phyloP scores from a whole-genome alignment of 2,797 vertebrate genomes.

The Echeneis naucrates region DNA sequence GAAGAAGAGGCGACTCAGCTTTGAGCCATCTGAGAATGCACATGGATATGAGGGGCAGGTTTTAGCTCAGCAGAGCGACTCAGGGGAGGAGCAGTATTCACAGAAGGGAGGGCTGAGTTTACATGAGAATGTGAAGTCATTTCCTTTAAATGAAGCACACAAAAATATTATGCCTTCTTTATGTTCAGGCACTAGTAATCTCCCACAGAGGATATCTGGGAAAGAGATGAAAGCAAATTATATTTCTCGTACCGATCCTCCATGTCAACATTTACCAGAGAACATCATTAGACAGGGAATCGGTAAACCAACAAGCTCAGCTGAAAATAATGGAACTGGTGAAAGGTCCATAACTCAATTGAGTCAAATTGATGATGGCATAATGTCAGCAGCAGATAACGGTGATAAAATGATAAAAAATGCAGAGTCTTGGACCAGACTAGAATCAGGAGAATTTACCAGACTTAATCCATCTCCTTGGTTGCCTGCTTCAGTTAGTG shows the following conservation, averaged over 20 bases:
- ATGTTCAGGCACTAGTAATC: constrained; percentile 26
- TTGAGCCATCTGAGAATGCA: constrained; percentile 58
- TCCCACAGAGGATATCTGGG: constrained; percentile 23
- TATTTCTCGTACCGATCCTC: neutral
- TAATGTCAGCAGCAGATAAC: constrained; percentile 8
- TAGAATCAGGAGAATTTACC: constrained; percentile 29
- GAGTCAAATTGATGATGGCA: constrained; percentile 32
- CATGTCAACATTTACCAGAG: constrained; percentile 28
- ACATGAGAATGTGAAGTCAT: constrained; percentile 32
- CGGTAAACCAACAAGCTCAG: constrained; percentile 14
- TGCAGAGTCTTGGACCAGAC: constrained; percentile 37
- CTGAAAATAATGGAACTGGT: constrained; percentile 23
- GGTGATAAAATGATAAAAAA: constrained; percentile 36
- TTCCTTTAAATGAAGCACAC: constrained; percentile 37
- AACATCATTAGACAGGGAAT: constrained; percentile 10
- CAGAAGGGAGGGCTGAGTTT: constrained; percentile 37
- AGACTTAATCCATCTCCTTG: constrained; percentile 23
- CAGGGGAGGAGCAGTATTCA: constrained; percentile 67
- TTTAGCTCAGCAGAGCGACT: constrained; percentile 61
- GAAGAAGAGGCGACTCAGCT: constrained; percentile 78
- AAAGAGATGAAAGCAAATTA: constrained; percentile 30
- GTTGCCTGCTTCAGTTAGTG: constrained; percentile 28
- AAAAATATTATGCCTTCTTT: constrained; percentile 23
- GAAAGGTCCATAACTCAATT: neutral
- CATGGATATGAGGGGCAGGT: constrained; percentile 50